A percentile compares a stretch with the other conserved stretches of the same genome.
Conservation (phyloP, 2,888 invertebrate species). For the Sphaerophoria rueppellii region DNA sequence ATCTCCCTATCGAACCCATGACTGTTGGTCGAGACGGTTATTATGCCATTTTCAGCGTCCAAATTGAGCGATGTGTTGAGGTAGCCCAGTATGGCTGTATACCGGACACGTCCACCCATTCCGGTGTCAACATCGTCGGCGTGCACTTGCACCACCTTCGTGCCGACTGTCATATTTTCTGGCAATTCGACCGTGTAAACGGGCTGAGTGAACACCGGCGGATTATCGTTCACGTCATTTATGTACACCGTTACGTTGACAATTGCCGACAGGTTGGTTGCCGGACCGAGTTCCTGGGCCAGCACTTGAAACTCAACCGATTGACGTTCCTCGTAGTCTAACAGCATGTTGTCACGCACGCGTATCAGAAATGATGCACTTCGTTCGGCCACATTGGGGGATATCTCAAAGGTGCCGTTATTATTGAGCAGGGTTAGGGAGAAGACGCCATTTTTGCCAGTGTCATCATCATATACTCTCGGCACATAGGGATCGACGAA, state of each 20-base stretch:
- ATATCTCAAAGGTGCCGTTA: slow-evolving; percentile 94
- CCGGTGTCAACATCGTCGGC: slow-evolving; percentile 93
- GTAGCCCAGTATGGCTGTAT: slow-evolving; percentile 89
- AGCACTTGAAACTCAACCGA: slow-evolving; percentile 90
- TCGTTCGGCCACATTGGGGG: slow-evolving; percentile 91
- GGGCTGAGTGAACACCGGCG: slow-evolving; percentile 89
- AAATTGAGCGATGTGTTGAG: slow-evolving; percentile 90
- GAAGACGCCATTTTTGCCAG: slow-evolving; percentile 92
- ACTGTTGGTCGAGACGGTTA: slow-evolving; percentile 90
- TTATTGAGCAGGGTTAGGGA: slow-evolving; percentile 89
- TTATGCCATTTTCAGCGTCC: slow-evolving; percentile 89
- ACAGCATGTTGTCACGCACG: slow-evolving; percentile 90
- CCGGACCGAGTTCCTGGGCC: slow-evolving; percentile 91
- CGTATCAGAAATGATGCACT: slow-evolving; percentile 90
- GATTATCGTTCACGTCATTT: slow-evolving; percentile 94
- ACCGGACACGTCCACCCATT: slow-evolving; percentile 89
- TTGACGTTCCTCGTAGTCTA: slow-evolving; percentile 93
- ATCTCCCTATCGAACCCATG: slow-evolving; percentile 92
- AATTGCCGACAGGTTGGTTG: slow-evolving; percentile 88
- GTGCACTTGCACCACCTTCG: slow-evolving; percentile 88
- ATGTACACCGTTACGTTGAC: slow-evolving; percentile 91
- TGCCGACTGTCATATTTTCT: slow-evolving; percentile 91
- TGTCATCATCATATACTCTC: slow-evolving; percentile 89
- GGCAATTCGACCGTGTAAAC: slow-evolving; percentile 89
- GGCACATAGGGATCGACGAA: slow-evolving; percentile 89